Percentiles rank a stretch among this genome's conserved stretches.
These are phyloP conservation scores for zebrafish (Danio rerio) DNA, from an alignment of 2,113 vertebrate genomes.

Conservation along the genomic window DNA sequence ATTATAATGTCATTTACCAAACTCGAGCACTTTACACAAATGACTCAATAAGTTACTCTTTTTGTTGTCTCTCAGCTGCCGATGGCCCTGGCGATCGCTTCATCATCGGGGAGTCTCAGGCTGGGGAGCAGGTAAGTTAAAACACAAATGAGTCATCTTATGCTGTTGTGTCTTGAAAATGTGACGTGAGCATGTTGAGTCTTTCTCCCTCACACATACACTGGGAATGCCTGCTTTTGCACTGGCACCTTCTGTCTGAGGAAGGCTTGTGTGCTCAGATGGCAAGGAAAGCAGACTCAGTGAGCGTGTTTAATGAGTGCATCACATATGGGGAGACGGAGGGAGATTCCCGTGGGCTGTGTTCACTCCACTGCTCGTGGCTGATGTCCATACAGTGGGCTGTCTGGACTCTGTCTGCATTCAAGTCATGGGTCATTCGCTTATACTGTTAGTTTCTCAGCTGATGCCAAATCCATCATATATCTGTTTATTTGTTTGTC, in stretches of 20 bases:
- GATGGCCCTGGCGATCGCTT: conserved; percentile 98
- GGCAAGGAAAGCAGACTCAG: conserved; percentile 33
- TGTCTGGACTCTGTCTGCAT: not conserved
- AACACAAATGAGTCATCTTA: conserved; percentile 29
- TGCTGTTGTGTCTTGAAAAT: not conserved
- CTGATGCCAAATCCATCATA: too few species aligned
- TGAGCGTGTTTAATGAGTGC: conserved; percentile 19
- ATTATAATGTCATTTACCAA: not conserved
- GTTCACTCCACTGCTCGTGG: not conserved
- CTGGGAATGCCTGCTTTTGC: conserved; percentile 1
- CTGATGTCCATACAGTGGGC: not conserved
- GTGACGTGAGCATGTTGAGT: not conserved
- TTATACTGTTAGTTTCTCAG: too few species aligned
- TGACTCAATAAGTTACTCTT: not conserved
- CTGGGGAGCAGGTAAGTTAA: conserved; percentile 91
- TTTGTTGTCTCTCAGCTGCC: conserved; percentile 81
- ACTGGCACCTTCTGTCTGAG: conserved; percentile 26
- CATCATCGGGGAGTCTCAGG: conserved; percentile 98
- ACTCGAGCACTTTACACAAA: not conserved
- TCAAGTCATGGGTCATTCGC: not conserved
- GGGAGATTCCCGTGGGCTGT: conserved; percentile 25
- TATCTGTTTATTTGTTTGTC: too few species aligned
- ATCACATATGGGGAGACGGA: not conserved
- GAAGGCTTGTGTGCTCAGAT: conserved; percentile 30
- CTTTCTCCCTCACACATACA: not conserved